A percentile compares a stretch with the other conserved stretches of the same genome.
phyloP scores from a whole-genome alignment of 2,113 vertebrate genomes.

The cattle (Bos taurus) region DNA sequence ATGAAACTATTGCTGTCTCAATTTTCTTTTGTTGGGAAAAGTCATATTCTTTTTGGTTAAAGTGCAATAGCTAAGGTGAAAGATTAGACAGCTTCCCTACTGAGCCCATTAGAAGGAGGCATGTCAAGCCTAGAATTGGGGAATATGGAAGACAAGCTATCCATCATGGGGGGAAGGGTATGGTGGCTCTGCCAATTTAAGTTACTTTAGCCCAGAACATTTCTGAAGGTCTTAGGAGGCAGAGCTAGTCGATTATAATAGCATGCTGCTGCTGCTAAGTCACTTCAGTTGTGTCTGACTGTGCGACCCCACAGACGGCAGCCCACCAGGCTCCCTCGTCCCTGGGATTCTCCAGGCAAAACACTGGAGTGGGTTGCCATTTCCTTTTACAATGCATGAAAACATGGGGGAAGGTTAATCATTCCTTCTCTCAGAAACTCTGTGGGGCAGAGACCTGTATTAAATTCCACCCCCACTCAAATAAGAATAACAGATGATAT shows the following conservation, averaged over 20 bases:
- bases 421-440: neutral
- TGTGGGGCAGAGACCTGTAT: neutral
- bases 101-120: neutral
- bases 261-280: neutral
- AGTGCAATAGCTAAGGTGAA: constrained; percentile 3
- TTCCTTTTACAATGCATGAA: no score
- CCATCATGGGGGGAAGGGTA: accelerated
- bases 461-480: neutral
- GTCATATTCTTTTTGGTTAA: constrained; percentile 10
- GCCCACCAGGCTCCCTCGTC: no score
- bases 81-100: neutral
- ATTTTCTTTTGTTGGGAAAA: constrained; percentile 43
- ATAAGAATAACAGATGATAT: neutral
- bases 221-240: neutral
- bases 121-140: neutral
- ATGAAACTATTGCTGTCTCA: neutral
- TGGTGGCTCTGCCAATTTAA: neutral
- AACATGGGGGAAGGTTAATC: neutral
- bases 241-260: neutral
- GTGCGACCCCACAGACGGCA: no score
- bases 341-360: no score
- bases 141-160: neutral
- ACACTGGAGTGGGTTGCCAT: no score
- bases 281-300: no score
- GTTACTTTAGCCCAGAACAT: neutral